Evolutionary conservation across 2,113 vertebrate genomes (phyloP).

Genomic region (Eurypyga helias): DNA sequence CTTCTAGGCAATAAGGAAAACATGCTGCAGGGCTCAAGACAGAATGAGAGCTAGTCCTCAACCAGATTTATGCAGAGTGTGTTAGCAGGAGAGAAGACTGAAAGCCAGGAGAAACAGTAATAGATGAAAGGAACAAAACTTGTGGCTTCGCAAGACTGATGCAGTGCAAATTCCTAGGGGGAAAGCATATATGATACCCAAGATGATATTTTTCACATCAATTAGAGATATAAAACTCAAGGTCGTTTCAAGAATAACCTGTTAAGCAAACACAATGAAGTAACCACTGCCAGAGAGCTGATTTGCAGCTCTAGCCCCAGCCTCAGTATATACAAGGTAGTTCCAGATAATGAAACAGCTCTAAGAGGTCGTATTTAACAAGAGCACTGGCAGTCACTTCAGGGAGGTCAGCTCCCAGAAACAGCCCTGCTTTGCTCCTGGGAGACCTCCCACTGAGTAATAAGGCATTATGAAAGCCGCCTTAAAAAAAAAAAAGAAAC

Average conservation of each 20-base stretch:
- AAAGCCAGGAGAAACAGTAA: neutral
- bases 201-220: neutral
- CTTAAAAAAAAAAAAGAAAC: neutral
- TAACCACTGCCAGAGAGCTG: neutral
- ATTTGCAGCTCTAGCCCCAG: neutral
- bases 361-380: neutral
- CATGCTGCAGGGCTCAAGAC: neutral
- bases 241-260: neutral
- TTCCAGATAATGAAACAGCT: neutral
- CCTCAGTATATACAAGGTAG: neutral
- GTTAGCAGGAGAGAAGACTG: neutral
- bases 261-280: neutral
- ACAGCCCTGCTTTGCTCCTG: neutral
- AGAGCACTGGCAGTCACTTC: neutral
- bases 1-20: neutral
- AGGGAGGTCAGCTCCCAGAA: neutral
- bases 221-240: neutral
- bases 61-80: neutral
- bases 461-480: neutral
- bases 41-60: neutral
- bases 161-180: rapidly evolving
- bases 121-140: neutral
- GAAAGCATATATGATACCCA: neutral
- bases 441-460: neutral
- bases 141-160: neutral